A percentile compares a stretch with the other conserved stretches of the same genome.
These are phyloP conservation scores for Lasioglossum lativentre DNA, from an alignment of 2,888 invertebrate species.

Conservation along the genomic window DNA sequence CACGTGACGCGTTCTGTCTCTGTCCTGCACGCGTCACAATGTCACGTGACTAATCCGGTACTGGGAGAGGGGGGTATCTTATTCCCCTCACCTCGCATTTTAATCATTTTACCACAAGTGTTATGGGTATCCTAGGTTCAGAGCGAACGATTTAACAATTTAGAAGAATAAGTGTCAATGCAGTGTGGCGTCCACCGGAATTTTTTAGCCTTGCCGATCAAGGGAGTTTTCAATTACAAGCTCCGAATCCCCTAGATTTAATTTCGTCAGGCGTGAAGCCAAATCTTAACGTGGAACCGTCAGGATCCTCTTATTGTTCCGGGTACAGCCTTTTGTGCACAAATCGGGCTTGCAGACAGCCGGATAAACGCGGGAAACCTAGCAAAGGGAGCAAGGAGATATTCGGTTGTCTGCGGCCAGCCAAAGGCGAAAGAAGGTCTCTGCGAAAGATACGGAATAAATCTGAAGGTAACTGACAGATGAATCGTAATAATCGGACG, in stretches of 20 bases:
- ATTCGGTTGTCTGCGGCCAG: conserved; percentile 29
- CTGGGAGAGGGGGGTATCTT: too few species aligned
- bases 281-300: conserved; percentile 47
- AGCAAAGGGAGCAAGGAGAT: conserved; percentile 40
- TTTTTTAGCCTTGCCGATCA: not conserved
- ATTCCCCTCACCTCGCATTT: too few species aligned
- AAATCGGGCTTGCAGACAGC: conserved; percentile 58
- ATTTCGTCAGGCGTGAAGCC: conserved; percentile 51
- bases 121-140: too few species aligned
- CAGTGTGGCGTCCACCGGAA: not conserved
- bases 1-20: too few species aligned
- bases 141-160: too few species aligned
- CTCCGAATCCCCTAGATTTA: conserved; percentile 18
- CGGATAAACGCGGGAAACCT: conserved; percentile 50
- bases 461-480: conserved; percentile 30
- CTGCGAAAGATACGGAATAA: conserved; percentile 45
- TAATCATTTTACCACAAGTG: too few species aligned
- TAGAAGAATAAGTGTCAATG: too few species aligned
- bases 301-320: conserved; percentile 65
- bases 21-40: too few species aligned
- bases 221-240: conserved; percentile 10
- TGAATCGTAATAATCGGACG: conserved; percentile 54
- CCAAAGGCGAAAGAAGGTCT: conserved; percentile 38
- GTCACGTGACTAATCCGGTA: too few species aligned
- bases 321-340: conserved; percentile 55